Evolutionary conservation across 2,888 invertebrate genomes (phyloP).

Genomic region (Polietes domitor): DNA sequence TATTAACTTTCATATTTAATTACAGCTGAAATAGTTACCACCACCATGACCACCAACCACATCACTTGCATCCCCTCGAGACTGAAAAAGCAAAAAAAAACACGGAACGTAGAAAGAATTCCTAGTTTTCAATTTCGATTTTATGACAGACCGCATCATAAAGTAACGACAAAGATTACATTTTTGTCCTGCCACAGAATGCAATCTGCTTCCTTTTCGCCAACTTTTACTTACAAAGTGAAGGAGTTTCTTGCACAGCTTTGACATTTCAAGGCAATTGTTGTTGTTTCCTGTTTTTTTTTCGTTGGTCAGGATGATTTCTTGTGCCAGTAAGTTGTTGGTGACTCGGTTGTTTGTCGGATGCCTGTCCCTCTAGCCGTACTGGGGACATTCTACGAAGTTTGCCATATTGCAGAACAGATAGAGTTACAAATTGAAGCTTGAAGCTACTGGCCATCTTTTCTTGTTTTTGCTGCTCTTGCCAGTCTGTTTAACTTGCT

Average conservation of each 20-base stretch:
- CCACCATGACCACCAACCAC: background rate
- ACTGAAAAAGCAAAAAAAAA: too few relatives aligned
- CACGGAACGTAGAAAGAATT: background rate
- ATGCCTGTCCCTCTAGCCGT: too few relatives aligned
- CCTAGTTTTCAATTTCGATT: background rate
- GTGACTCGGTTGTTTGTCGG: background rate
- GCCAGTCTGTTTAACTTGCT: slow-evolving; percentile 5
- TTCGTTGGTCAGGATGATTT: background rate
- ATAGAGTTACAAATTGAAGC: slow-evolving; percentile 10
- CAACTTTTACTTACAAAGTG: background rate
- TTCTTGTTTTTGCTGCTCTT: background rate
- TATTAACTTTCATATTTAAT: background rate
- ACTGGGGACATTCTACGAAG: background rate
- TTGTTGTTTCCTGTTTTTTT: background rate
- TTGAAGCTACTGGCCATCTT: background rate
- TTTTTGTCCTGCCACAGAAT: background rate
- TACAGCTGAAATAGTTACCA: background rate
- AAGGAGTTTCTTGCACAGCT: background rate
- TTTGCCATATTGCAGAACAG: background rate
- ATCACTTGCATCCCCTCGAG: too few relatives aligned
- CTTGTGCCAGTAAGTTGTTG: too few relatives aligned
- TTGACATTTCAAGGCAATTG: background rate
- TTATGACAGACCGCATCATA: background rate
- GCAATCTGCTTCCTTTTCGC: background rate
- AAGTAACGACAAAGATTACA: background rate